Conservation (phyloP, 2,797 vertebrate genomes). For the Dallia pectoralis region DNA sequence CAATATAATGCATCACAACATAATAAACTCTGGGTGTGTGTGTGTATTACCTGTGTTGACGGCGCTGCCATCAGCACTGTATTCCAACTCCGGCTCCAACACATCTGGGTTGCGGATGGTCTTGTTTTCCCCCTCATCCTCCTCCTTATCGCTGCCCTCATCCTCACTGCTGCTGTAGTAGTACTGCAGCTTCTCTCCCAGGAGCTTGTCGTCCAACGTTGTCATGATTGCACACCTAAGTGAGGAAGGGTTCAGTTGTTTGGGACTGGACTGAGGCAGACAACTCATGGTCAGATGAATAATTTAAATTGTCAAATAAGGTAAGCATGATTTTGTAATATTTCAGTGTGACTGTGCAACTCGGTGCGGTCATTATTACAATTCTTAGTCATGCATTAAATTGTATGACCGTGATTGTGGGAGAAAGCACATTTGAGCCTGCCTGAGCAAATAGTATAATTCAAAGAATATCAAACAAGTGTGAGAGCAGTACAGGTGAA, state of each 20-base stretch:
- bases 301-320: neutral
- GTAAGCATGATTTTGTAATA: neutral
- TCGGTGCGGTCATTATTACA: neutral
- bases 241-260: neutral
- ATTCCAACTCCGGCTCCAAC: conserved; percentile 75
- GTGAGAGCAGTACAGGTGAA: too few relatives aligned
- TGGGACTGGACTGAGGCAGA: neutral
- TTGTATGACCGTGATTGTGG: too few relatives aligned
- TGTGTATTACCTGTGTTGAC: conserved; percentile 86
- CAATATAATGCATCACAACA: neutral
- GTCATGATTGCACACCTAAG: conserved; percentile 78
- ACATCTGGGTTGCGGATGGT: conserved; percentile 63
- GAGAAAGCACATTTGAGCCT: too few relatives aligned
- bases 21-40: neutral
- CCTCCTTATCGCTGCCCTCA: conserved; percentile 92
- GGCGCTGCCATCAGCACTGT: conserved; percentile 84
- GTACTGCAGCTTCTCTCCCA: conserved; percentile 98
- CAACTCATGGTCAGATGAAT: neutral
- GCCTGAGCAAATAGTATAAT: too few relatives aligned
- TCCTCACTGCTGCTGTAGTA: conserved; percentile 98
- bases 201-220: conserved; percentile 89
- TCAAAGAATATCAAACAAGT: too few relatives aligned
- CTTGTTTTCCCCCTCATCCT: conserved; percentile 75
- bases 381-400: neutral
- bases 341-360: neutral